These are phyloP conservation scores for Corticium candelabrum DNA, from an alignment of 37 sponge, comb jelly and placozoan genomes.

Conservation along the genomic window DNA sequence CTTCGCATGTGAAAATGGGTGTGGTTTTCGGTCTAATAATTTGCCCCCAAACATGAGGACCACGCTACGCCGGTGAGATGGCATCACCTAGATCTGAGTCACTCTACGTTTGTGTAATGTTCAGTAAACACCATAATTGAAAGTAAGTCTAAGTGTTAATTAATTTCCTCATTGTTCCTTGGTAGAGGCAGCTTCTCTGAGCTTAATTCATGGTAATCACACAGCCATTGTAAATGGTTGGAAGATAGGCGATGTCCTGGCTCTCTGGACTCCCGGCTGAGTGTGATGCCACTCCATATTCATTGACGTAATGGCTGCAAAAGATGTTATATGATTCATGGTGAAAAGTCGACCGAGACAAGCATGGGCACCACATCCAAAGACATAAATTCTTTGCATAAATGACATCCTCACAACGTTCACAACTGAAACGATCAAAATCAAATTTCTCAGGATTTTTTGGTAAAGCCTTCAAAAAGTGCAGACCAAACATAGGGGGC, in stretches of 20 bases:
- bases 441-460: constrained; percentile 13
- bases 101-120: too few species aligned
- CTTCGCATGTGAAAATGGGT: too few species aligned
- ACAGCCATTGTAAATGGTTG: constrained; percentile 14
- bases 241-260: too few species aligned
- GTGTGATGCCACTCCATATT: neutral
- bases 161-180: too few species aligned
- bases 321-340: constrained; percentile 7
- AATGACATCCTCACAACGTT: constrained; percentile 3
- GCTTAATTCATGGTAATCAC: constrained; percentile 7
- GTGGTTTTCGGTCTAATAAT: too few species aligned
- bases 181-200: neutral
- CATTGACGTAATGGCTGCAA: neutral
- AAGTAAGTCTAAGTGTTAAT: too few species aligned
- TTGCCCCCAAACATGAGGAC: too few species aligned
- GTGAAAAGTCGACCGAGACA: constrained; percentile 17
- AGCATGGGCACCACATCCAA: constrained; percentile 19
- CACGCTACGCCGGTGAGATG: too few species aligned
- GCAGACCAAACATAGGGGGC: constrained; percentile 6
- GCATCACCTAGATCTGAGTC: too few species aligned
- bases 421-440: constrained; percentile 24
- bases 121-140: too few species aligned
- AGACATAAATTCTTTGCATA: constrained; percentile 10
- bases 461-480: constrained; percentile 9
- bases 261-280: neutral